Evolutionary conservation across 2,888 invertebrate genomes (phyloP), one percentile per base, ranked within the genome.

Genomic region (Thera obeliscata): DNA sequence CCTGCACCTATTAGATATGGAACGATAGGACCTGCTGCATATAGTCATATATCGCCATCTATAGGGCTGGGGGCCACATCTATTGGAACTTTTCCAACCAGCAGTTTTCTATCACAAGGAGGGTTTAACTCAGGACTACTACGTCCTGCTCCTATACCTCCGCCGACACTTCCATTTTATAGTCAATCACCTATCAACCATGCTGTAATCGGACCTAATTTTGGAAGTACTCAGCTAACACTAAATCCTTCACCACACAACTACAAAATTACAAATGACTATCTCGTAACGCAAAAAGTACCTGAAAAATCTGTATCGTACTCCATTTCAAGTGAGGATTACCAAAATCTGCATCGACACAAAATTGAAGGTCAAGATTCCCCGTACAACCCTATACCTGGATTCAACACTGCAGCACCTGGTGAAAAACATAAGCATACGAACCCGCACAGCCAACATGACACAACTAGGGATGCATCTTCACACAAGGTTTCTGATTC

Each of bases 321-420:
- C 68, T 77, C 81, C 0, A 58, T 83, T 67, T 77, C 81, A 3
- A 68, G 78, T 6, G 73, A 76, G 60, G 78, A 82, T 62, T 80
- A 80, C 68, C 61, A 73, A 43, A 81, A 79, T 67, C 69, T 81
- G 60, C 78, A 82, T 63, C 76, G 76, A 48, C 71, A 81, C 48
- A 76, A 77, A 67, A 61, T 52, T 6, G 64, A 70, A 3, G 65
- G 75, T 41, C 66, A 67, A 59, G 71, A 70, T 60, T 68, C 74
- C 7, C 73, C 72, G 2, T 73, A 69, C 35, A 67, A 68, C 43
- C 66, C 72, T 6, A 69, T 66, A n/a, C 68, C 55, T 36, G 66
- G 62, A 57, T 36, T 48, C 33, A 49, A 60, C n/a, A 64, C 66
- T 8, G 22, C 58, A 52, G 48, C 58, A 50, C 58, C 49, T n/a